These are phyloP conservation scores for Chloroceryle inda DNA, from an alignment of 2,797 vertebrate species.

Conservation along the genomic window DNA sequence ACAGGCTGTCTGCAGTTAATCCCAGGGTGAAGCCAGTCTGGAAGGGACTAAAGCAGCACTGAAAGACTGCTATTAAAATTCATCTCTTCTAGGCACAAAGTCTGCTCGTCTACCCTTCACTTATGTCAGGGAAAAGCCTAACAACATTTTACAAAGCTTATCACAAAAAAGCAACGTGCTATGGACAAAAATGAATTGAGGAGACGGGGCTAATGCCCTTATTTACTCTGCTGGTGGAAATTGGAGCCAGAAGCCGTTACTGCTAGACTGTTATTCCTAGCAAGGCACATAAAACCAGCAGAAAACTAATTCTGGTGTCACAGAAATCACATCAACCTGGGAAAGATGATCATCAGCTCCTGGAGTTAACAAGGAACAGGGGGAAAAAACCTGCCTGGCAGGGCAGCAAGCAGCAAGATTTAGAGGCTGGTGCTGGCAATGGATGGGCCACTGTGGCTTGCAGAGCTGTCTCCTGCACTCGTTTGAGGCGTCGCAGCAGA, in stretches of 20 bases:
- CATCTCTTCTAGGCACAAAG: constrained; percentile 42
- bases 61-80: constrained; percentile 64
- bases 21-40: constrained; percentile 50
- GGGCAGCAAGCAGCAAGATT: neutral
- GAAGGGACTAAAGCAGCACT: constrained; percentile 27
- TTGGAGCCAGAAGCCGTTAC: constrained; percentile 29
- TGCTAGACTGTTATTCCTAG: constrained; percentile 7
- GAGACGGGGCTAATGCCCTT: constrained; percentile 3
- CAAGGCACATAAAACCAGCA: constrained; percentile 31
- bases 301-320: constrained; percentile 44
- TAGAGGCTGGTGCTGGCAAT: constrained; percentile 13
- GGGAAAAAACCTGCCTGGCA: neutral
- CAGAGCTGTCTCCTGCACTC: neutral
- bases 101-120: neutral
- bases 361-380: constrained; percentile 1
- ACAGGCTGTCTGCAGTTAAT: constrained; percentile 56
- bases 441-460: neutral
- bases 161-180: constrained; percentile 17
- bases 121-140: constrained; percentile 16
- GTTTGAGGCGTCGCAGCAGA: neutral
- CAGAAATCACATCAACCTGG: constrained; percentile 22
- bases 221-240: constrained; percentile 19
- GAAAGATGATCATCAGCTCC: constrained; percentile 32
- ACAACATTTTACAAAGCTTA: constrained; percentile 49
- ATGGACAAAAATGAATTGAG: constrained; percentile 22